Conservation (phyloP, 2,888 invertebrate genomes). For the Heliconius erato region DNA sequence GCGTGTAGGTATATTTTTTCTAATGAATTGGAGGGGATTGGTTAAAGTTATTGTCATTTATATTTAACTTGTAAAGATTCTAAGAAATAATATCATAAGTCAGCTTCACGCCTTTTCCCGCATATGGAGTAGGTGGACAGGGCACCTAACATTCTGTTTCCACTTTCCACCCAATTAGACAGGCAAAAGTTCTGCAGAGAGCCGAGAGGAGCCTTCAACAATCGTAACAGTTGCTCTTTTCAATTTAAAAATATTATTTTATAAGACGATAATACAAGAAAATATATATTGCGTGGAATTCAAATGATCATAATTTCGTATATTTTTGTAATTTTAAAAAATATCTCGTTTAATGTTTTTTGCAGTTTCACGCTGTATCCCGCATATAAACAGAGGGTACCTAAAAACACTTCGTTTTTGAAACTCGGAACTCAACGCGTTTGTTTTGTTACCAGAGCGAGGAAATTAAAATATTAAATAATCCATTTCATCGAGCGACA, state of each 20-base stretch:
- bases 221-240: not conserved
- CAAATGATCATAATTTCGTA: no score
- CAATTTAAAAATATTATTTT: not conserved
- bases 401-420: no score
- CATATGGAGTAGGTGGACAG: not conserved
- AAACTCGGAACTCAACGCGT: no score
- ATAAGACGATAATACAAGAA: no score
- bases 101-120: not conserved
- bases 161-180: not conserved
- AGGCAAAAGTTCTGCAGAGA: not conserved
- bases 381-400: not conserved
- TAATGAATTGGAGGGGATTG: not conserved
- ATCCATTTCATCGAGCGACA: no score
- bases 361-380: not conserved
- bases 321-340: no score
- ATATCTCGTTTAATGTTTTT: not conserved
- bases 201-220: not conserved
- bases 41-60: not conserved
- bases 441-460: no score
- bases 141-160: not conserved
- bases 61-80: not conserved
- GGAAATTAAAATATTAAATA: no score
- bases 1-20: not conserved
- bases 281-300: no score
- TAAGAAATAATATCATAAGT: not conserved